Conservation (phyloP, 2,113 vertebrate species). For the Psephotus haematonotus region DNA sequence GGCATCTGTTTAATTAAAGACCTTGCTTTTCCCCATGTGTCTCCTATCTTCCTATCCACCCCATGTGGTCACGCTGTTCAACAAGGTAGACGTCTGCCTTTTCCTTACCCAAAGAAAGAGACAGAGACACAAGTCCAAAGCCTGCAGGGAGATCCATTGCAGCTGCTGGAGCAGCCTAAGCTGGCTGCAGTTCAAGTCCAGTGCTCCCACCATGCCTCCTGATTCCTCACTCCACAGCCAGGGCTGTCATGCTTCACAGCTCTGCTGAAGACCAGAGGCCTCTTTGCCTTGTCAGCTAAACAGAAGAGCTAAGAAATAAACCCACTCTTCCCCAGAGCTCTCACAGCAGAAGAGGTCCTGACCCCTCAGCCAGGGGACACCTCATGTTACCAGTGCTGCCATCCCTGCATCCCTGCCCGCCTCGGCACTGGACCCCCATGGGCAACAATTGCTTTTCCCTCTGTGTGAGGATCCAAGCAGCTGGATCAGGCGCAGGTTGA, state of each 20-base stretch:
- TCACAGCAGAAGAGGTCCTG: neutral
- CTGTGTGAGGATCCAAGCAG: neutral
- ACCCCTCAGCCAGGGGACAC: neutral
- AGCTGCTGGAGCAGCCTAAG: neutral
- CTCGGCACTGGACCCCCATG: fast-evolving
- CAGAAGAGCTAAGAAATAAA: neutral
- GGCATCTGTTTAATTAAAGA: neutral
- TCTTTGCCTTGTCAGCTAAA: neutral
- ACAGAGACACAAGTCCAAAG: neutral
- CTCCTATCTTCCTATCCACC: neutral
- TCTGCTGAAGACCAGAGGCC: neutral
- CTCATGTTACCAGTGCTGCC: neutral
- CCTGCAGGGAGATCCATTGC: neutral
- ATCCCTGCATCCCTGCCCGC: neutral
- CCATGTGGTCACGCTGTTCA: neutral
- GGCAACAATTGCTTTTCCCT: neutral
- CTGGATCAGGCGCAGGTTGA: neutral
- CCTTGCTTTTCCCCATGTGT: neutral
- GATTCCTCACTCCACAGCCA: fast-evolving
- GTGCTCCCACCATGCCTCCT: neutral
- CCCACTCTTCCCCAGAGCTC: neutral
- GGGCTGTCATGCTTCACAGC: neutral
- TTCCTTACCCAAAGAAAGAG: neutral
- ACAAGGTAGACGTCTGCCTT: neutral
- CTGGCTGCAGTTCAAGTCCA: neutral